These are phyloP conservation scores for Eudyptes chrysolophus DNA, from an alignment of 2,113 vertebrate genomes.

Conservation along the genomic window DNA sequence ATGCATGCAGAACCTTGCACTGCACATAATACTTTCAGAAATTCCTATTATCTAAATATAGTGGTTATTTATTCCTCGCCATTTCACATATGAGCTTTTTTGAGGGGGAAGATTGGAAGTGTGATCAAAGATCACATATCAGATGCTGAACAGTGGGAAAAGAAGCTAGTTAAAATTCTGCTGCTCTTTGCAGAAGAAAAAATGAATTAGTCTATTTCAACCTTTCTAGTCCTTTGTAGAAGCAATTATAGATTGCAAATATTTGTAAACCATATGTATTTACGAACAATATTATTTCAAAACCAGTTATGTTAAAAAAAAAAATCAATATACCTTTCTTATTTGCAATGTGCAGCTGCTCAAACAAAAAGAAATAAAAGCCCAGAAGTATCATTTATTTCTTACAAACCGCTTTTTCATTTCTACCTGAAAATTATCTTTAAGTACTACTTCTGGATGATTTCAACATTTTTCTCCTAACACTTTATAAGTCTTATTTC, in stretches of 20 bases:
- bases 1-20: not conserved
- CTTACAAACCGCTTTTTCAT: not conserved
- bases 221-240: conserved; percentile 12
- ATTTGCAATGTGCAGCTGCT: conserved; percentile 17
- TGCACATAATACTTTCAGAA: not conserved
- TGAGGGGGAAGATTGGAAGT: not conserved
- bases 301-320: not conserved
- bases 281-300: conserved; percentile 9
- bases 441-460: not conserved
- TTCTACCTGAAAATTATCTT: not conserved
- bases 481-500: not conserved
- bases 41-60: not conserved
- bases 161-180: conserved; percentile 10
- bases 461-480: not conserved
- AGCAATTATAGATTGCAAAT: conserved; percentile 48
- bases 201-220: not conserved
- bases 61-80: not conserved
- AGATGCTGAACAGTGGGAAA: not conserved
- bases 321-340: not conserved
- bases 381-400: not conserved
- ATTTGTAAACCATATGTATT: conserved; percentile 51
- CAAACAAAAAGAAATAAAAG: conserved; percentile 31
- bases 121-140: not conserved
- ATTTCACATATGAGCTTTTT: not conserved
- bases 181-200: not conserved